A percentile compares a stretch with the other conserved stretches of the same genome.
Evolutionary conservation across 2,797 vertebrate species (phyloP).

Genomic region (Pseudomugil gertrudae): DNA sequence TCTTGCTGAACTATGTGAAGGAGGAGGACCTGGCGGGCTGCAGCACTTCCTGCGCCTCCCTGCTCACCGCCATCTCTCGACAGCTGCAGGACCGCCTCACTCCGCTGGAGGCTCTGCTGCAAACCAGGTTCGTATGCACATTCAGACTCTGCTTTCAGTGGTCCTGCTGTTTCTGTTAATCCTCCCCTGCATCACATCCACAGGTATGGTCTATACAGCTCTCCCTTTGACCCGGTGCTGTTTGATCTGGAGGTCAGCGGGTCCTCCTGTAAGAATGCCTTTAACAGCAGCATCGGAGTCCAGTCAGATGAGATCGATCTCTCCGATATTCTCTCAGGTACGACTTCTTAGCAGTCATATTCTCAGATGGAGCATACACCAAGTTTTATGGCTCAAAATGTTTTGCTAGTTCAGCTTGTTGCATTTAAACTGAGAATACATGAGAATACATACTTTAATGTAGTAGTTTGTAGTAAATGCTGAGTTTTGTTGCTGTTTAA

Average conservation of each 20-base stretch:
- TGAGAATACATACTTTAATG: too few species aligned
- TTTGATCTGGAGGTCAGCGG: conserved; percentile 99
- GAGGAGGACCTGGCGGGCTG: conserved; percentile 96
- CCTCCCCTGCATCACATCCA: not conserved
- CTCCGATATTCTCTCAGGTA: conserved; percentile 97
- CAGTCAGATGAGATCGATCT: conserved; percentile 99
- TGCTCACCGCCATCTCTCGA: conserved; percentile 93
- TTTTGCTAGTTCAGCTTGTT: too few species aligned
- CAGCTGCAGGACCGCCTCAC: conserved; percentile 97
- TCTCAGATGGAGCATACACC: too few species aligned
- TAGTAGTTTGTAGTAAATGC: too few species aligned
- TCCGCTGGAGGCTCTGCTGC: conserved; percentile 94
- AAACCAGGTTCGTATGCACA: conserved; percentile 86
- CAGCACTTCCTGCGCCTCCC: conserved; percentile 92
- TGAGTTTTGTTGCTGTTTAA: too few species aligned
- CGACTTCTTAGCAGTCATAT: not conserved
- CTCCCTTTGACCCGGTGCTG: conserved; percentile 97
- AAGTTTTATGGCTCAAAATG: not conserved
- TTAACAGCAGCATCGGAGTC: conserved; percentile 93
- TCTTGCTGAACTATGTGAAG: conserved; percentile 97
- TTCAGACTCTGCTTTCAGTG: not conserved
- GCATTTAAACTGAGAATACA: too few species aligned
- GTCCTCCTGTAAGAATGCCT: conserved; percentile 96
- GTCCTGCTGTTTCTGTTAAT: not conserved
- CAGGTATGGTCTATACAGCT: conserved; percentile 97